Base-by-base conservation (phyloP, 2,888 invertebrate genomes). In the Teinopalpus imperialis region DNA sequence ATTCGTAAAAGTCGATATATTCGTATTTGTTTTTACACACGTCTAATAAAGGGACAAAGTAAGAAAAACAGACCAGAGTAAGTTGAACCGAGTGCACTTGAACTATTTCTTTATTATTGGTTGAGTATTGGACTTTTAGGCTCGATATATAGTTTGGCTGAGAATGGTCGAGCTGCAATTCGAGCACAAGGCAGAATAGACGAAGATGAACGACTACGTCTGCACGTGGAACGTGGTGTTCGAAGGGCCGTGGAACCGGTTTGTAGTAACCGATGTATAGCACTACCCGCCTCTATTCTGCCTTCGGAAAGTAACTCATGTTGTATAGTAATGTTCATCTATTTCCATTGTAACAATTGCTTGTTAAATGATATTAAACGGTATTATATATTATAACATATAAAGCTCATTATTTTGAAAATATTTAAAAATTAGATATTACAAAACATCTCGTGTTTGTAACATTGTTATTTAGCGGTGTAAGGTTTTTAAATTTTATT, bases 121-220 rank as follows among this genome's bases (percentile, higher is more conserved):
- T 34, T 39, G 37, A 52, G 45, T 14, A 12, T 23, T 45, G 45
- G 43, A 55, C 43, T 42, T 51, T 47, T 49, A 40, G 37, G 41
- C 32, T 36, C 30, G 31, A 30, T 44, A 21, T 14, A 21, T 16
- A 47, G 61, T 42, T 56, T 59, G 32, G 5, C 4, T 20, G 35
- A 41, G 40, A 37, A 31, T 59, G 73, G 63, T 62, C 63, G 51
- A 48, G 31, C 41, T 42, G 43, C 60, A 59, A 58, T 57, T 45
- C 47, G 9, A 44, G 52, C 60, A 61, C 57, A 59, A 66, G 66
- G 68, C 70, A 75, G 80, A 79, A 81, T 79, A 81, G 83, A 83
- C 73, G 82, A 81, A 80, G 81, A 81, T 71, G 80, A 71, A 81
- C 73, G 74, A 74, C 74, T 64, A 59, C 77, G 75, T 75, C 75